These are phyloP conservation scores for Climacteris rufus DNA, from an alignment of 2,113 vertebrate genomes.

Conservation along the genomic window DNA sequence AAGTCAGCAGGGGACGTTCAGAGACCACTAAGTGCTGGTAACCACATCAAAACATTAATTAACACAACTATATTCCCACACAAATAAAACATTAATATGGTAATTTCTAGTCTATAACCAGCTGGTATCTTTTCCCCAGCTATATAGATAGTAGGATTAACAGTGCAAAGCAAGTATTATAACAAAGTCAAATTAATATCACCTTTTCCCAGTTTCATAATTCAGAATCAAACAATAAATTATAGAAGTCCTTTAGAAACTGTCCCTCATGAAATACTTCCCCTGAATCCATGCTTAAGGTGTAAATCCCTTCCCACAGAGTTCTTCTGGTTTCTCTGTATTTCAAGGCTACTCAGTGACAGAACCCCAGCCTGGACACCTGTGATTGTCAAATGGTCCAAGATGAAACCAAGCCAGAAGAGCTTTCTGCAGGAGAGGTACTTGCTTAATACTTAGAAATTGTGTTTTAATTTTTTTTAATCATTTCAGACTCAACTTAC, in stretches of 20 bases:
- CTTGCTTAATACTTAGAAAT: neutral
- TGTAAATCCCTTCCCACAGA: neutral
- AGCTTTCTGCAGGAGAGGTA: neutral
- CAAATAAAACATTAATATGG: constrained; percentile 69
- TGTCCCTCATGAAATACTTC: neutral
- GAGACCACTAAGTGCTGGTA: constrained; percentile 56
- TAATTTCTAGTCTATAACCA: constrained; percentile 62
- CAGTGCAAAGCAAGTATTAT: constrained; percentile 59
- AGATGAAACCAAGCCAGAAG: neutral
- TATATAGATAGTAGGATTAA: constrained; percentile 57
- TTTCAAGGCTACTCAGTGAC: neutral
- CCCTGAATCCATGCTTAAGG: neutral
- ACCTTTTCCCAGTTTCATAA: constrained; percentile 58
- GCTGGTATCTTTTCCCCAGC: constrained; percentile 62
- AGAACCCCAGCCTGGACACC: neutral
- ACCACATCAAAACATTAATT: constrained; percentile 68
- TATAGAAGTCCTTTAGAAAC: constrained; percentile 49
- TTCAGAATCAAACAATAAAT: constrained; percentile 66
- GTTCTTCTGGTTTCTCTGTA: neutral
- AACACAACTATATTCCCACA: constrained; percentile 60
- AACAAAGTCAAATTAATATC: constrained; percentile 66
- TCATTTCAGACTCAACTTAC: neutral
- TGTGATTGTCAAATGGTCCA: neutral
- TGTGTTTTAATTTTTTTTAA: neutral
- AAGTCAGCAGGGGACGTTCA: constrained; percentile 49